Evolutionary conservation across 2,113 vertebrate genomes (phyloP), one percentile per base, ranked within the genome.

Genomic region (Anarrhichthys ocellatus): DNA sequence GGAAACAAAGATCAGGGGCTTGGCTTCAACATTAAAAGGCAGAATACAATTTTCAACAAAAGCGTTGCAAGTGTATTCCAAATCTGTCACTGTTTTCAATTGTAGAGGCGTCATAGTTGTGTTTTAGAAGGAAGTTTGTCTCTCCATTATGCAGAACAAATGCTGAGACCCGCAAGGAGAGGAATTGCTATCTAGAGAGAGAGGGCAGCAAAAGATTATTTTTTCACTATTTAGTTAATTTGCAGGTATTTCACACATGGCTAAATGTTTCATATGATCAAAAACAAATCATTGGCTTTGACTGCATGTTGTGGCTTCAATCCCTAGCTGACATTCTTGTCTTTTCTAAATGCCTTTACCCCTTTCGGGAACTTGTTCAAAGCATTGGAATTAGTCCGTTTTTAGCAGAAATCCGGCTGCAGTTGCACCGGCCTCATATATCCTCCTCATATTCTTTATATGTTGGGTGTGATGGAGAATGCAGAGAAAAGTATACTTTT

Each of bases 31-130:
- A 52, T 82, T 76, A 73, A 87, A 85, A 80, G 63, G 67, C 83
- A 83, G 79, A 61, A 83, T 85, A 69, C 36, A 64, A 86, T 86
- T 87, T 89, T 78, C 69, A 81, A 79, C 74, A 86, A 74, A 66
- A 80, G 76, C 59, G 8, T 82, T 82, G 81, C 81, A 84, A 87
- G 82, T 80, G 76, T 61, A 81, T 80, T 87, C 58, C 70, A 88
- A 81, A 83, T 73, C 66, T 63, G 67, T 81, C 14, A 29, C 68
- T 84, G 87, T 79, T 90, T 85, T 72, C 76, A 87, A 80, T 83
- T 78, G 66, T 64, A 13, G 56, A 69, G 40, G 75, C 67, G n/a
- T 84, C 64, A 44, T 36, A 46, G 83, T 84, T 66, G 40, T 76
- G 64, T 73, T 81, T 78, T 4, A 69, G 74, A 73, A 61, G 65